Evolutionary conservation across 2,113 vertebrate genomes (phyloP).

Genomic region (Spheniscus mendiculus): DNA sequence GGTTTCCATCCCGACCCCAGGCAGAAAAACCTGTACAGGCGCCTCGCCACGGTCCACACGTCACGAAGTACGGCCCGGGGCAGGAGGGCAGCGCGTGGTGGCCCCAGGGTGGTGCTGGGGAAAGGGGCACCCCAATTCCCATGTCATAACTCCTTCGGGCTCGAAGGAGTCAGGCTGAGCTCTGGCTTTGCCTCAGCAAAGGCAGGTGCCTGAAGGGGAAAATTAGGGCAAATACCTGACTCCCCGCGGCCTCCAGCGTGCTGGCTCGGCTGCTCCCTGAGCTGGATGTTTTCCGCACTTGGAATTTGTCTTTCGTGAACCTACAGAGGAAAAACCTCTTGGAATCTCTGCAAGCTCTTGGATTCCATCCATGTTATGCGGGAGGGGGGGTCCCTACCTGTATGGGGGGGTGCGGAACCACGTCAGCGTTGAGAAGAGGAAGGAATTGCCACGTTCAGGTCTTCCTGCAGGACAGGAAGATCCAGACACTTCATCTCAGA

Average conservation of each 20-base stretch:
- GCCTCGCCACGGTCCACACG: conserved; percentile 88
- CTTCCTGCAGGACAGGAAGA: not conserved
- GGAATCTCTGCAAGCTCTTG: not conserved
- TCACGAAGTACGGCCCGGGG: conserved; percentile 80
- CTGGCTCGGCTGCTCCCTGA: not conserved
- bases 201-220: too few species aligned
- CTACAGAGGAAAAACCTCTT: not conserved
- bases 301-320: not conserved
- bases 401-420: accelerated
- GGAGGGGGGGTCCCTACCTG: not conserved
- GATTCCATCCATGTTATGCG: accelerated
- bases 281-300: accelerated
- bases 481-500: accelerated
- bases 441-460: not conserved
- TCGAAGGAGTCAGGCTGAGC: accelerated
- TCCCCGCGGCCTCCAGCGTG: accelerated
- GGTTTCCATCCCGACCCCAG: conserved; percentile 93
- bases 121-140: not conserved
- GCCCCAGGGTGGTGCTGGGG: not conserved
- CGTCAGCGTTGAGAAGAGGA: accelerated
- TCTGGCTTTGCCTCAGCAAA: not conserved
- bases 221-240: not conserved
- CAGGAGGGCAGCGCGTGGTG: accelerated
- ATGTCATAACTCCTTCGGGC: accelerated
- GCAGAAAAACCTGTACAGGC: conserved; percentile 89